Evolutionary conservation across 2,888 invertebrate species (phyloP).

Genomic region (Netelia inedita): DNA sequence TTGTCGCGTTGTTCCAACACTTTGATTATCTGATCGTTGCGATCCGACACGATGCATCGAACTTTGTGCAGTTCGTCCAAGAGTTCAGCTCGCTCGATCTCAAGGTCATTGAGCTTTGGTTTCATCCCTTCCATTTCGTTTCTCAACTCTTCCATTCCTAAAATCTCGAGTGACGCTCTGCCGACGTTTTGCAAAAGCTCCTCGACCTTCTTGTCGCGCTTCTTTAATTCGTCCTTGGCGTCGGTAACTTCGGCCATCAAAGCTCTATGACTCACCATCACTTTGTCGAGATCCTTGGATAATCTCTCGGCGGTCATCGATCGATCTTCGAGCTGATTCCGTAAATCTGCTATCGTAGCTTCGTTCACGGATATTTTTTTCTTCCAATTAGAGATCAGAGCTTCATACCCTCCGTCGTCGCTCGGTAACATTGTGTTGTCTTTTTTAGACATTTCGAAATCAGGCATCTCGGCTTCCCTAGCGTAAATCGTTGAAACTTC

Average conservation of each 20-base stretch:
- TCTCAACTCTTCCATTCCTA: conserved; percentile 69
- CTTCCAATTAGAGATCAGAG: conserved; percentile 69
- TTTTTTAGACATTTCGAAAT: neutral
- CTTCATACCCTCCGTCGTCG: conserved; percentile 29
- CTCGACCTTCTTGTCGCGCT: conserved; percentile 75
- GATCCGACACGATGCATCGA: conserved; percentile 70
- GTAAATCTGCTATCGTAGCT: conserved; percentile 67
- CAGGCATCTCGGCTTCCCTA: neutral
- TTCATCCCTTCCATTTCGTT: conserved; percentile 74
- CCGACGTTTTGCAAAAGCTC: conserved; percentile 72
- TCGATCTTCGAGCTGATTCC: conserved; percentile 51
- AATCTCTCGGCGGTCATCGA: conserved; percentile 58
- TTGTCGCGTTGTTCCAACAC: conserved; percentile 73
- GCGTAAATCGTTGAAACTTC: neutral
- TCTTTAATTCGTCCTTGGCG: conserved; percentile 74
- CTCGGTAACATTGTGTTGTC: conserved; percentile 36
- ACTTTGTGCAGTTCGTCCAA: conserved; percentile 72
- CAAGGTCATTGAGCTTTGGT: conserved; percentile 71
- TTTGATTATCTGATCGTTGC: conserved; percentile 74
- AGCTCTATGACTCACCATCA: conserved; percentile 70
- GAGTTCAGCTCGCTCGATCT: conserved; percentile 71
- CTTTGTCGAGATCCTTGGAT: conserved; percentile 72
- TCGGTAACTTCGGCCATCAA: conserved; percentile 71
- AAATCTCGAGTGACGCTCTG: conserved; percentile 69
- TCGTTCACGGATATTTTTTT: conserved; percentile 75